Percentiles rank a stretch among this genome's conserved stretches.
phyloP scores from a whole-genome alignment of 64 coral and sea anemone species.

The Montipora sp. region DNA sequence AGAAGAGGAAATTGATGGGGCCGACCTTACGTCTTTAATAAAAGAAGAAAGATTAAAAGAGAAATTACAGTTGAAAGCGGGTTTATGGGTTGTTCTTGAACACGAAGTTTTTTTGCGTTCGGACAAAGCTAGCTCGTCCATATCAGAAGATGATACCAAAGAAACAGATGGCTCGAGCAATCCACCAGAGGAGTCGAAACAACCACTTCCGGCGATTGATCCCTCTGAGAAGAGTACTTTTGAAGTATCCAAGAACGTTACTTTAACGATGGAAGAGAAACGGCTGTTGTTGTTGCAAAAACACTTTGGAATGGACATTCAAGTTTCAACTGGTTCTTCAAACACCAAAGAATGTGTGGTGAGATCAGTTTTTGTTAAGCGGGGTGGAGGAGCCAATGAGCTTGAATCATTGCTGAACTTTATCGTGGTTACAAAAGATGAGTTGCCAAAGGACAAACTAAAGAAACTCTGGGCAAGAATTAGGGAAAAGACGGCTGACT shows the following conservation, averaged over 20 bases:
- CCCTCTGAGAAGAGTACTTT: no score
- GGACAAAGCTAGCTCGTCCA: no score
- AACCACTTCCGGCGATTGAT: no score
- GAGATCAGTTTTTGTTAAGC: slow-evolving; percentile 52
- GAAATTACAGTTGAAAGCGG: slow-evolving; percentile 19
- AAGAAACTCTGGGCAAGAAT: slow-evolving; percentile 51
- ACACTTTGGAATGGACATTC: no score
- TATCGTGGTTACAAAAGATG: slow-evolving; percentile 22
- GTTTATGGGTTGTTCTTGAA: slow-evolving; percentile 46
- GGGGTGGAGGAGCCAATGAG: slow-evolving; percentile 15
- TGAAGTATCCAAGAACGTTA: no score
- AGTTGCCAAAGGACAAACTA: not conserved
- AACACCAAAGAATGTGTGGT: not conserved
- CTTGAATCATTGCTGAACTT: slow-evolving; percentile 53
- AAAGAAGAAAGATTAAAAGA: not conserved
- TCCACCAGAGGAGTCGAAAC: no score
- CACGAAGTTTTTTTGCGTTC: not conserved
- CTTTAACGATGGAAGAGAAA: no score
- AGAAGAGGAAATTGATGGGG: slow-evolving; percentile 42
- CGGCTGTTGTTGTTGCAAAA: no score
- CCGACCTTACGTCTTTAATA: not conserved
- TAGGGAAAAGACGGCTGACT: not conserved
- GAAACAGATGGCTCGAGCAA: no score
- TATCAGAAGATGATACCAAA: not conserved
- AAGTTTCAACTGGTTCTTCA: not conserved